Percentiles rank a stretch among this genome's conserved stretches.
Evolutionary conservation across 2,113 vertebrate genomes (phyloP).

Genomic region (Urocitellus parryii): DNA sequence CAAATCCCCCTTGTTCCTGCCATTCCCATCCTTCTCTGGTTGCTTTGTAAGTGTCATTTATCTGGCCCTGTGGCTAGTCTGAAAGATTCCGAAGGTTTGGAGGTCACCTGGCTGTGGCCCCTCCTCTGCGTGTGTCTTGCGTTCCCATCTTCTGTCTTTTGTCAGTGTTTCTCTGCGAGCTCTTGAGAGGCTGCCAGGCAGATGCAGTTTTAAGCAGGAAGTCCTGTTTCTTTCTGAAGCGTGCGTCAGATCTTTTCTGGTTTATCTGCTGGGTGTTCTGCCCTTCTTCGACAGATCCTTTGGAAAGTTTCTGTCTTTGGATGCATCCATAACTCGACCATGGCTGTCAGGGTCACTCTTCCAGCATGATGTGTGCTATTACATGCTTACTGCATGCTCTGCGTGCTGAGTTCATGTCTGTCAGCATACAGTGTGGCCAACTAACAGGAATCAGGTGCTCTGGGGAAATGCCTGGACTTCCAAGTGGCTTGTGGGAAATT

Average conservation of each 20-base stretch:
- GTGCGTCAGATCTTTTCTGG: background rate
- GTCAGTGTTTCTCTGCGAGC: background rate
- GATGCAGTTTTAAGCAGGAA: background rate
- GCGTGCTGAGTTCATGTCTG: fast-evolving
- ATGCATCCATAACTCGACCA: background rate
- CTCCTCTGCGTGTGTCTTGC: background rate
- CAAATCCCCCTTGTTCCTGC: background rate
- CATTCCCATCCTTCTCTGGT: background rate
- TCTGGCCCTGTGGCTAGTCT: background rate
- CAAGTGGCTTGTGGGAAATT: background rate
- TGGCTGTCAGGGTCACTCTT: background rate
- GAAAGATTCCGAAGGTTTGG: background rate
- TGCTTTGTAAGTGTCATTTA: background rate
- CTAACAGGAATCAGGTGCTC: background rate
- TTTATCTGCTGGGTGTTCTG: conserved; percentile 24
- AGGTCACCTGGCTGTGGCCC: background rate
- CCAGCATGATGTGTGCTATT: fast-evolving
- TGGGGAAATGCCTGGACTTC: background rate
- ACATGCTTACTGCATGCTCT: background rate
- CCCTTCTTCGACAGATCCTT: conserved; percentile 11
- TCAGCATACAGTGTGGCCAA: background rate
- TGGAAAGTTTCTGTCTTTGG: background rate
- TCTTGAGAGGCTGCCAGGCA: background rate
- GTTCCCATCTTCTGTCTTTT: background rate
- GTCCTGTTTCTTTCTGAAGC: background rate